These are phyloP conservation scores for Loriculus beryllinus DNA, from an alignment of 2,797 vertebrate genomes.

Conservation along the genomic window DNA sequence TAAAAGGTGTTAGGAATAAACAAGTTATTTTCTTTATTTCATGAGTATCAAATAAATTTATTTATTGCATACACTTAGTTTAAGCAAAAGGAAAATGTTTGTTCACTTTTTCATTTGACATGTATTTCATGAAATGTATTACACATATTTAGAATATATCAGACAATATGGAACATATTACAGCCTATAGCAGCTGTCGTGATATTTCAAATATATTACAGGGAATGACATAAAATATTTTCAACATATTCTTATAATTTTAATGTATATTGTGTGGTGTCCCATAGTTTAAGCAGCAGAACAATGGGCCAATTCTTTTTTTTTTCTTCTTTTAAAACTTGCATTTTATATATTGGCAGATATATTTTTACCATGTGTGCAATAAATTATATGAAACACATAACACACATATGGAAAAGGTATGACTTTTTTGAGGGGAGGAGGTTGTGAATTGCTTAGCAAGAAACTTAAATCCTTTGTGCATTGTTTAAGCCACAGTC, in stretches of 20 bases:
- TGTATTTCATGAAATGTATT: slow-evolving; percentile 60
- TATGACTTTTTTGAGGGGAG: slow-evolving; percentile 42
- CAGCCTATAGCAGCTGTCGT: slow-evolving; percentile 61
- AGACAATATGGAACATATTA: slow-evolving; percentile 67
- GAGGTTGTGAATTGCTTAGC: slow-evolving; percentile 28
- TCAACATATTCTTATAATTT: slow-evolving; percentile 72
- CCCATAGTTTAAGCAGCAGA: slow-evolving; percentile 65
- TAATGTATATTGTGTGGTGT: slow-evolving; percentile 57
- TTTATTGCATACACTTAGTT: background rate
- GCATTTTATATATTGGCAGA: slow-evolving; percentile 61
- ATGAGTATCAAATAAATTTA: background rate
- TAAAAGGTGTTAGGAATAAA: slow-evolving; percentile 23
- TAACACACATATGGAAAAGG: slow-evolving; percentile 57
- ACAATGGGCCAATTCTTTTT: slow-evolving; percentile 60
- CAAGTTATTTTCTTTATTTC: background rate
- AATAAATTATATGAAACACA: slow-evolving; percentile 55
- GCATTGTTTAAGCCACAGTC: slow-evolving; percentile 18
- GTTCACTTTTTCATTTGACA: background rate
- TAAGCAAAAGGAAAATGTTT: slow-evolving; percentile 17
- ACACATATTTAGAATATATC: slow-evolving; percentile 55
- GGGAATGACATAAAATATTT: slow-evolving; percentile 73
- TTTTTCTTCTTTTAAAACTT: slow-evolving; percentile 57
- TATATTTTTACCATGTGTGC: slow-evolving; percentile 60
- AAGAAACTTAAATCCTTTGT: slow-evolving; percentile 50
- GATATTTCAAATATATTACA: slow-evolving; percentile 73